Conservation (phyloP, 2,888 invertebrate species). For the Hypena proboscidalis region DNA sequence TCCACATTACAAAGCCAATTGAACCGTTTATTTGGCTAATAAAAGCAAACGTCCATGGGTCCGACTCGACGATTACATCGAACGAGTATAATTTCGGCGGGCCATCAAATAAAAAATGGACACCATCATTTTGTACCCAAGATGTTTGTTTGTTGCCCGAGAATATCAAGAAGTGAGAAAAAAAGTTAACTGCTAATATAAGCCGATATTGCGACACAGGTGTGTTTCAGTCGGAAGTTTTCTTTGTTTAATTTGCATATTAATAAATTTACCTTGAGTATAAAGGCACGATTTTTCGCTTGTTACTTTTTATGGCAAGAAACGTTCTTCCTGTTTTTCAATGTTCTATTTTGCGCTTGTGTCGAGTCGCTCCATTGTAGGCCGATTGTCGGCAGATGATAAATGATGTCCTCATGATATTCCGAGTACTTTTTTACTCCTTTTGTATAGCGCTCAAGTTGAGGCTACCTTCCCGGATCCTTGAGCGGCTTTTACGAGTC, state of each 20-base stretch:
- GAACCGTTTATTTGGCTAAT: conserved; percentile 35
- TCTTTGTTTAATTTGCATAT: conserved; percentile 56
- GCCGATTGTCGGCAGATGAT: conserved; percentile 52
- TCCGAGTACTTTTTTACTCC: conserved; percentile 52
- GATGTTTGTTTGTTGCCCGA: conserved; percentile 32
- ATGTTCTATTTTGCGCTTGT: conserved; percentile 27
- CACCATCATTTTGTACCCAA: conserved; percentile 38
- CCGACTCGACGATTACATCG: conserved; percentile 30
- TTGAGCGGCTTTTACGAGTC: conserved; percentile 63
- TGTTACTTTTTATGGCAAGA: conserved; percentile 19
- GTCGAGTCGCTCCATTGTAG: conserved; percentile 32
- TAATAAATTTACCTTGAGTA: conserved; percentile 47
- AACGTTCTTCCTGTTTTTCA: conserved; percentile 25
- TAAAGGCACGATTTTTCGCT: background rate
- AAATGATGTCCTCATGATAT: conserved; percentile 58
- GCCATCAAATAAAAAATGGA: conserved; percentile 52
- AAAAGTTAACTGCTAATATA: conserved; percentile 39
- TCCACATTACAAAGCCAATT: conserved; percentile 9
- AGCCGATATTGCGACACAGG: conserved; percentile 35
- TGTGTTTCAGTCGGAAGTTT: conserved; percentile 47
- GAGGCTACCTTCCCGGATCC: conserved; percentile 55
- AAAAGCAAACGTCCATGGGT: conserved; percentile 32
- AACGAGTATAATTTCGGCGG: conserved; percentile 43
- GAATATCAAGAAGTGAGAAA: conserved; percentile 38
- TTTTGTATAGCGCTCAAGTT: conserved; percentile 56